phyloP scores from a whole-genome alignment of 2,113 vertebrate species.

The Phrynocephalus versicolor region DNA sequence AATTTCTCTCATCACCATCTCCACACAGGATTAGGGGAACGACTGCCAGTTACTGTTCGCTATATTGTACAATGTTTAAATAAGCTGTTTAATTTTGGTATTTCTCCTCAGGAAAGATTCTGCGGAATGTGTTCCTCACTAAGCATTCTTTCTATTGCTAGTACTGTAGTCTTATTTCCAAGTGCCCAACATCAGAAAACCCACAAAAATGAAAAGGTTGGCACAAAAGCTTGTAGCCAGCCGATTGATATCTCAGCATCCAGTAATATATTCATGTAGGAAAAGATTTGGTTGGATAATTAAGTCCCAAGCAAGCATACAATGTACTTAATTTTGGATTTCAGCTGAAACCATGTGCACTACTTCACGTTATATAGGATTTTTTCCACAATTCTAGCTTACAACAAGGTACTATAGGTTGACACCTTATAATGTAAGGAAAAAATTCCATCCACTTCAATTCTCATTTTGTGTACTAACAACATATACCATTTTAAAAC shows the following conservation, averaged over 20 bases:
- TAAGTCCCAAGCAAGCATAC: background rate
- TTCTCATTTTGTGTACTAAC: background rate
- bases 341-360: background rate
- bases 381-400: background rate
- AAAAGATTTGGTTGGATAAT: background rate
- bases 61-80: background rate
- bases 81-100: background rate
- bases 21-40: background rate
- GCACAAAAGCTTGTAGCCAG: background rate
- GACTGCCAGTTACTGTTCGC: background rate
- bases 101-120: background rate
- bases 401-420: too few relatives aligned
- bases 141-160: background rate
- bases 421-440: too few relatives aligned
- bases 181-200: background rate
- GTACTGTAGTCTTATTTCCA: background rate
- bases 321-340: background rate
- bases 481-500: background rate
- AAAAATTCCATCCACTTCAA: background rate
- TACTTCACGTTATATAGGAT: background rate
- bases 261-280: background rate
- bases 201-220: background rate
- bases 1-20: background rate
- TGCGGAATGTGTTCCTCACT: background rate
- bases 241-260: background rate